Evolutionary conservation across 92 coral and sea anemone species (phyloP), one percentile per base, ranked within the genome.

Genomic region (Porites rus): DNA sequence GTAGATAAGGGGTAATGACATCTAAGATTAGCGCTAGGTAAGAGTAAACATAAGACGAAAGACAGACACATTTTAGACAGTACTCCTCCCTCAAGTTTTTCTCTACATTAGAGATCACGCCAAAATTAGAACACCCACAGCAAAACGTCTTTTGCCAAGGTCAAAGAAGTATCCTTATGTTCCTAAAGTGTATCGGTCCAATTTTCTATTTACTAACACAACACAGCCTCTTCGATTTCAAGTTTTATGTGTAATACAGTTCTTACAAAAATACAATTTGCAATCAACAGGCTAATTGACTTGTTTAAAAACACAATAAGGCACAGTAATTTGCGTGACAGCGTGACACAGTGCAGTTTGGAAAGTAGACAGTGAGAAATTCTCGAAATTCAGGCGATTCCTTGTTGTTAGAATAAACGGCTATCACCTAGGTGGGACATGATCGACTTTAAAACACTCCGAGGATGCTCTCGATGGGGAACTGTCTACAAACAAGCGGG

Each of bases 401-500:
- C 61, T 21, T 43, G 62, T 31, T 53, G 22, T n/a, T 19, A 71
- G 7, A 38, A 69, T 46, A 72, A 18, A n/a, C 60, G 20, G 18
- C 24, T 72, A 72, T 72, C 73, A 79, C 72, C 18, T 83, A 51
- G 46, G 14, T 17, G 31, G 77, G 13, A 59, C 25, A 54, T 67
- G 76, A 69, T 65, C 18, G 72, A 62, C 25, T 62, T 20, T 38
- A 16, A 8, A 51, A 43, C 73, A 28, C 80, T 4, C 22, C 16
- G 56, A 9, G 79, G 20, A 18, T 28, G 60, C 79, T 73, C 72
- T 7, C 25, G 65, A 73, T 59, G 80, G 79, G 72, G 53, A 38
- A 52, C 17, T 62, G 64, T 17, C 52, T 22, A 83, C 62, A 83
- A 82, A 82, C 51, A 83, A 38, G 38, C 80, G 51, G 74, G 87